phyloP scores from a whole-genome alignment of 1,140 invertebrate species.

The Drosophila kurseongensis region DNA sequence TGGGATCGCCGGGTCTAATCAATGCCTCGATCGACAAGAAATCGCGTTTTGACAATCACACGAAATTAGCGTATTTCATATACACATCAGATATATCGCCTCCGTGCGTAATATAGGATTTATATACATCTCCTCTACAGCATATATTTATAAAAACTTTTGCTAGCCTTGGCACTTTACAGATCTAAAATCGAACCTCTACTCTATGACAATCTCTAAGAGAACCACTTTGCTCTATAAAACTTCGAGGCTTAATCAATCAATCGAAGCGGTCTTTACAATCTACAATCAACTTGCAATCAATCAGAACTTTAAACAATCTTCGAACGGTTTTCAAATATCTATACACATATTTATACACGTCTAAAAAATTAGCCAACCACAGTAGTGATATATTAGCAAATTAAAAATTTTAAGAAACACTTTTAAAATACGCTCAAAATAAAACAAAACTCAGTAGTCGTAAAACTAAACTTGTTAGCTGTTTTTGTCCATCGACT shows the following conservation, averaged over 20 bases:
- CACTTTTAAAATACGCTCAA: slow-evolving; percentile 34
- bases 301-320: slow-evolving; percentile 65
- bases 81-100: slow-evolving; percentile 37
- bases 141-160: slow-evolving; percentile 73
- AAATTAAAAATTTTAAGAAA: slow-evolving; percentile 17
- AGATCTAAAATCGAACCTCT: slow-evolving; percentile 65
- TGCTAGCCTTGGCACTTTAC: slow-evolving; percentile 67
- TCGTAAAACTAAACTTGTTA: slow-evolving; percentile 2
- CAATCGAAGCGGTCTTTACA: slow-evolving; percentile 31
- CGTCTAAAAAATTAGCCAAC: slow-evolving; percentile 48
- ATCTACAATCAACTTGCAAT: slow-evolving; percentile 63
- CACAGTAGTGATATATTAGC: slow-evolving; percentile 63
- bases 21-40: slow-evolving; percentile 78
- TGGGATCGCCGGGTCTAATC: slow-evolving; percentile 58
- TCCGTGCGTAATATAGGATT: slow-evolving; percentile 37
- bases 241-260: slow-evolving; percentile 56
- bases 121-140: slow-evolving; percentile 55
- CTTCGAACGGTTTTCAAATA: slow-evolving; percentile 76
- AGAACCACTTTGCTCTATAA: slow-evolving; percentile 39
- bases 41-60: slow-evolving; percentile 85
- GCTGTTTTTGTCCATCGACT: slow-evolving; percentile 32
- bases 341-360: slow-evolving; percentile 55
- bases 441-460: slow-evolving; percentile 2
- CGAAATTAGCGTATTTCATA: slow-evolving; percentile 82
- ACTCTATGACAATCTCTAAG: slow-evolving; percentile 76